These are phyloP conservation scores for Columba livia DNA, from an alignment of 2,113 vertebrate genomes.

Conservation along the genomic window DNA sequence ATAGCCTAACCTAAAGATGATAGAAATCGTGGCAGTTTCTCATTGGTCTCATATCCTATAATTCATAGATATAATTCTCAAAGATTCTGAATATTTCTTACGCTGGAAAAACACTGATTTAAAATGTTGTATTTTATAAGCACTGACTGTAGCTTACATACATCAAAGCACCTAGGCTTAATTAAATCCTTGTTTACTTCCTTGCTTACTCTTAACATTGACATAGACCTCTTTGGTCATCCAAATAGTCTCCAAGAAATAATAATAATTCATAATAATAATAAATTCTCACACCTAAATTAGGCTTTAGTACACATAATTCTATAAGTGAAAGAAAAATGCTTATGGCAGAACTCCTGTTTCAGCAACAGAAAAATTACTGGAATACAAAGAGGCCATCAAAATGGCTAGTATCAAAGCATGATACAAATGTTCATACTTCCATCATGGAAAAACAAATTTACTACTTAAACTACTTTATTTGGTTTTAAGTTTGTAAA, in stretches of 20 bases:
- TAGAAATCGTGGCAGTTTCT: background rate
- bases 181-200: background rate
- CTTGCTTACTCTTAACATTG: background rate
- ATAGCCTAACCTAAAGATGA: background rate
- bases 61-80: background rate
- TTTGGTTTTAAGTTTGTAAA: background rate
- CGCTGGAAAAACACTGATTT: background rate
- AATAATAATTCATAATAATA: background rate
- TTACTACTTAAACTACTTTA: background rate
- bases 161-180: background rate
- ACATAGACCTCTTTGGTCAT: background rate
- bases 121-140: background rate
- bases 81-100: background rate
- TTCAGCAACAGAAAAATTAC: background rate
- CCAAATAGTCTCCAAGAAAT: background rate
- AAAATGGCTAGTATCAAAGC: background rate
- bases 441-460: background rate
- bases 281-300: background rate
- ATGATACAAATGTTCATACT: background rate
- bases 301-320: background rate
- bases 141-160: background rate
- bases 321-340: background rate
- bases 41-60: background rate
- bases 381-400: background rate
- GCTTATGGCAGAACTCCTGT: background rate